Conservation (phyloP, 2,797 vertebrate genomes). For the Catharus ustulatus region DNA sequence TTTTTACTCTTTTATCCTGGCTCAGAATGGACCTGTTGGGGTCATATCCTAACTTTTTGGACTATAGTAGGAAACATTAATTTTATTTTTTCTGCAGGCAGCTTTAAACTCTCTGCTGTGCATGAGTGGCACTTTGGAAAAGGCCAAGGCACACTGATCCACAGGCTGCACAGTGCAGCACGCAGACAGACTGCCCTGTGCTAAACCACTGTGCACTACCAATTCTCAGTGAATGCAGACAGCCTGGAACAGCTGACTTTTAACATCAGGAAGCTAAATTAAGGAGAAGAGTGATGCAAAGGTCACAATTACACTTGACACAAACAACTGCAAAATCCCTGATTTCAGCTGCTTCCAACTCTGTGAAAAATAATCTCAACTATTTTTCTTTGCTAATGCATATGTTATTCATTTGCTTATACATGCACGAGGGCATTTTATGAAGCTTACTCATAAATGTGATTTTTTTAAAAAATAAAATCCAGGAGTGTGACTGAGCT, state of each 20-base stretch:
- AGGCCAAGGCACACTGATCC: background rate
- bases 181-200: fast-evolving
- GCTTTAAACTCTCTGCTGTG: background rate
- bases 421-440: background rate
- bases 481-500: background rate
- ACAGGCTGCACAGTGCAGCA: background rate
- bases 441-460: background rate
- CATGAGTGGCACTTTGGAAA: background rate
- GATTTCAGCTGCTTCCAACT: background rate
- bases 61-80: background rate
- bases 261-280: background rate
- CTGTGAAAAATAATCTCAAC: background rate
- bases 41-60: background rate
- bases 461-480: background rate
- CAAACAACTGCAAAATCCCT: background rate
- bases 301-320: background rate
- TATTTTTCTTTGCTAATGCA: background rate
- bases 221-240: background rate
- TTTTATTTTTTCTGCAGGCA: background rate
- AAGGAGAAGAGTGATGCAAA: background rate
- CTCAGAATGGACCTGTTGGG: background rate
- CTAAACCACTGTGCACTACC: background rate
- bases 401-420: background rate
- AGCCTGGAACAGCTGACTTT: background rate
- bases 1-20: background rate